Conservation (phyloP, 2,888 invertebrate species). For the Clostera curtula region DNA sequence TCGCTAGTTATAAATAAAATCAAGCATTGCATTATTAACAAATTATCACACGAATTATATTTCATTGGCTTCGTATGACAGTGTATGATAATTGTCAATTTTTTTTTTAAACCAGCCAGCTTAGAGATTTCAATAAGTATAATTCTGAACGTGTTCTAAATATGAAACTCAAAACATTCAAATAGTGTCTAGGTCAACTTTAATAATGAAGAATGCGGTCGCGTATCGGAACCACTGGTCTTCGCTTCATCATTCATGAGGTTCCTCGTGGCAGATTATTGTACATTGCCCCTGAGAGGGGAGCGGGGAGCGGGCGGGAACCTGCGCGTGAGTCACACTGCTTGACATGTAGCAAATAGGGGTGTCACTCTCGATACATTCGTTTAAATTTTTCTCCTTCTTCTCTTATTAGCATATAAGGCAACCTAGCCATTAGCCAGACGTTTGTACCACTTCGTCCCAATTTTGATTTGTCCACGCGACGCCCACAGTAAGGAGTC, state of each 20-base stretch:
- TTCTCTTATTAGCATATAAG: no score
- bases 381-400: no score
- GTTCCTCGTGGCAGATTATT: slow-evolving; percentile 15
- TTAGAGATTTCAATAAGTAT: slow-evolving; percentile 2
- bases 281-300: slow-evolving; percentile 20
- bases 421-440: no score
- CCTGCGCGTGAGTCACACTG: slow-evolving; percentile 17
- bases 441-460: no score
- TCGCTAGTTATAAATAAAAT: no score
- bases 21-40: no score
- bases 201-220: slow-evolving; percentile 7
- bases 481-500: no score
- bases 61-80: no score
- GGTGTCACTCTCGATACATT: no score
- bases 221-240: slow-evolving; percentile 1
- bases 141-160: slow-evolving; percentile 15
- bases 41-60: no score
- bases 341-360: slow-evolving; percentile 24
- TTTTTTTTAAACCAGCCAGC: not conserved
- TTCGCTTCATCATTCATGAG: slow-evolving; percentile 15
- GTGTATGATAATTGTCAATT: no score
- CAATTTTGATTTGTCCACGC: no score
- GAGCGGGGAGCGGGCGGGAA: slow-evolving; percentile 4
- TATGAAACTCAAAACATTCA: slow-evolving; percentile 11
- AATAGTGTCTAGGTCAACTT: slow-evolving; percentile 19